phyloP scores from a whole-genome alignment of 1,140 invertebrate species.

The Drosophila jambulina region DNA sequence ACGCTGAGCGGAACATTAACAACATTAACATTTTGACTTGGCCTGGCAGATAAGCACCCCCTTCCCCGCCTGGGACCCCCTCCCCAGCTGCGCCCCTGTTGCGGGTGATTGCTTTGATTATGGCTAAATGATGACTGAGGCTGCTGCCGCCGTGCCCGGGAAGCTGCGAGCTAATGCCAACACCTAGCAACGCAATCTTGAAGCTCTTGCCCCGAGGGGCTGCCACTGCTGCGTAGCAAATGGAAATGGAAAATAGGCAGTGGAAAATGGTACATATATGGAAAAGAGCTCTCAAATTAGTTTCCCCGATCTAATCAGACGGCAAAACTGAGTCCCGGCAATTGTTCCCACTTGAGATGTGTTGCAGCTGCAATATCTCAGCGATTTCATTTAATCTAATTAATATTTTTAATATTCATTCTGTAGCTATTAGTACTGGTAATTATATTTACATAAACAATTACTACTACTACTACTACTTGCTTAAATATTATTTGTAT shows the following conservation, averaged over 20 bases:
- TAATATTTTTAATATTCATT: background rate
- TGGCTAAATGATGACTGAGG: slow-evolving; percentile 52
- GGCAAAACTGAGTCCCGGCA: slow-evolving; percentile 41
- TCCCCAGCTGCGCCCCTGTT: slow-evolving; percentile 16
- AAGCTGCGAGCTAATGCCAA: slow-evolving; percentile 56
- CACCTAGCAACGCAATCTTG: slow-evolving; percentile 67
- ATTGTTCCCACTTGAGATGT: slow-evolving; percentile 20
- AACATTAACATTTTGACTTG: slow-evolving; percentile 53
- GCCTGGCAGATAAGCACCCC: slow-evolving; percentile 10
- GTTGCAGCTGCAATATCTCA: background rate
- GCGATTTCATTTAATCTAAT: background rate
- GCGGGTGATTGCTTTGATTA: slow-evolving; percentile 56
- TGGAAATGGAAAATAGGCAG: slow-evolving; percentile 29
- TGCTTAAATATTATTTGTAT: too few relatives aligned
- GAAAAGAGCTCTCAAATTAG: slow-evolving; percentile 55
- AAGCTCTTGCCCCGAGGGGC: slow-evolving; percentile 4
- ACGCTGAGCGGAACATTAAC: slow-evolving; percentile 31
- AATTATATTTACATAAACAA: background rate
- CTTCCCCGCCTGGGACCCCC: background rate
- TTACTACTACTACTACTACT: too few relatives aligned
- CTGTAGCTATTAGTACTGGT: background rate
- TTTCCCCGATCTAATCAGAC: slow-evolving; percentile 79
- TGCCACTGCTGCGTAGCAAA: slow-evolving; percentile 39
- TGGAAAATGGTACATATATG: slow-evolving; percentile 33
- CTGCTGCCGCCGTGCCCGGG: background rate